Conservation (phyloP, 2,797 vertebrate genomes). For the Gymnopithys bicolor region DNA sequence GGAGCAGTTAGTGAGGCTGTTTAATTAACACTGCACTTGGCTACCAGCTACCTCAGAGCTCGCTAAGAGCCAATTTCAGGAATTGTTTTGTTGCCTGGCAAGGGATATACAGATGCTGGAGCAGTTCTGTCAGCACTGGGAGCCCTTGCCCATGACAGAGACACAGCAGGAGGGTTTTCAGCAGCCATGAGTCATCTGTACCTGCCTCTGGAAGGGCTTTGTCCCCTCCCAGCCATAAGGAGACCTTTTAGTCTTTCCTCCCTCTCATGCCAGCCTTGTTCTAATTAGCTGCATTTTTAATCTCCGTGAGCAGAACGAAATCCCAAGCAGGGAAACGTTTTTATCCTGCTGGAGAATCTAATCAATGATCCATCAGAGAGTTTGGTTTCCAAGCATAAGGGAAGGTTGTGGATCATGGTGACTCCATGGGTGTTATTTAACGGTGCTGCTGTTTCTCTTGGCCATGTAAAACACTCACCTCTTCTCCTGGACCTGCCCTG, state of each 20-base stretch:
- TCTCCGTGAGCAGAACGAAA: not conserved
- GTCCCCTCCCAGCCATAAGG: not conserved
- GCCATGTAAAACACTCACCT: not conserved
- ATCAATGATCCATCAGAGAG: not conserved
- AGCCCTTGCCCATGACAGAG: not conserved
- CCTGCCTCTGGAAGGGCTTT: not conserved
- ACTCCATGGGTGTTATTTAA: not conserved
- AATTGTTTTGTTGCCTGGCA: not conserved
- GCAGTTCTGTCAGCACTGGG: not conserved
- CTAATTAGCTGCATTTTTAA: slow-evolving; percentile 24
- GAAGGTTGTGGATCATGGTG: accelerated
- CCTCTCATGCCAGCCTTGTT: not conserved
- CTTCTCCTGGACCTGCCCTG: not conserved
- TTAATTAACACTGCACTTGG: slow-evolving; percentile 16
- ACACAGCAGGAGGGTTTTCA: not conserved
- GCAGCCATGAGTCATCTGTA: not conserved
- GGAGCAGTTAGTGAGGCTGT: not conserved
- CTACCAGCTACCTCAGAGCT: not conserved
- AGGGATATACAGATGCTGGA: not conserved
- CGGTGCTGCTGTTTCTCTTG: not conserved
- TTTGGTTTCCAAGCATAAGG: not conserved
- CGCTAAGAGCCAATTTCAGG: not conserved
- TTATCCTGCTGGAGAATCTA: not conserved
- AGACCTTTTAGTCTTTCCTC: not conserved
- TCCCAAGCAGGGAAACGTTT: not conserved